A percentile compares a stretch with the other conserved stretches of the same genome.
These are phyloP conservation scores for Nymphalis c-album DNA, from an alignment of 2,888 invertebrate genomes.

Conservation along the genomic window DNA sequence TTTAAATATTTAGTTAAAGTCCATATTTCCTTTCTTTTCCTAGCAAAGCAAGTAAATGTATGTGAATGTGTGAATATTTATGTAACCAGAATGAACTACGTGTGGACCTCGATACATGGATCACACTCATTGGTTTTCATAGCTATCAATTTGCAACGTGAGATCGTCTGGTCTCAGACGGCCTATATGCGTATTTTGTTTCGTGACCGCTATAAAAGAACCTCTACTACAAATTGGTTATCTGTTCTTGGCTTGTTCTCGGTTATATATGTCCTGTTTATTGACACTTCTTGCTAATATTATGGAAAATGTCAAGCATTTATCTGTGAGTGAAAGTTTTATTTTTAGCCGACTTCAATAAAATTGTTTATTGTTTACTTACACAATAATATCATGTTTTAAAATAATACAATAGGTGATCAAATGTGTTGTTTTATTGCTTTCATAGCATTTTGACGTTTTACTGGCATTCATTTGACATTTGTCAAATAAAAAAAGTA, in stretches of 20 bases:
- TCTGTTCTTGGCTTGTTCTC: constrained; percentile 4
- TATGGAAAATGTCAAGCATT: background rate
- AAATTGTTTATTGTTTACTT: no score
- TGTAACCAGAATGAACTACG: background rate
- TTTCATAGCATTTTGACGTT: no score
- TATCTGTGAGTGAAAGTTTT: background rate
- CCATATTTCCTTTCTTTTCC: no score
- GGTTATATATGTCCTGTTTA: constrained; percentile 8
- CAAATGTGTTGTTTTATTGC: no score
- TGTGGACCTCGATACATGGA: background rate
- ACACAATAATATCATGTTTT: no score
- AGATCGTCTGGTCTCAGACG: constrained; percentile 5
- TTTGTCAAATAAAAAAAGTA: no score
- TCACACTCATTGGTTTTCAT: constrained; percentile 9
- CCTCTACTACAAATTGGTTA: constrained; percentile 12
- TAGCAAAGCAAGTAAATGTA: no score
- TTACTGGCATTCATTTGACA: no score
- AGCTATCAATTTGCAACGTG: constrained; percentile 13
- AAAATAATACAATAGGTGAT: no score
- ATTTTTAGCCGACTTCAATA: background rate
- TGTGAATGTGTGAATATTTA: background rate
- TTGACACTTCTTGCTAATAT: constrained; percentile 2
- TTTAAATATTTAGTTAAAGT: no score
- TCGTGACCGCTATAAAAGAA: constrained; percentile 8
- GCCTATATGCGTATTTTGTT: constrained; percentile 6